phyloP scores from a whole-genome alignment of 2,797 vertebrate genomes.

The Ctenopoma kingsleyae region DNA sequence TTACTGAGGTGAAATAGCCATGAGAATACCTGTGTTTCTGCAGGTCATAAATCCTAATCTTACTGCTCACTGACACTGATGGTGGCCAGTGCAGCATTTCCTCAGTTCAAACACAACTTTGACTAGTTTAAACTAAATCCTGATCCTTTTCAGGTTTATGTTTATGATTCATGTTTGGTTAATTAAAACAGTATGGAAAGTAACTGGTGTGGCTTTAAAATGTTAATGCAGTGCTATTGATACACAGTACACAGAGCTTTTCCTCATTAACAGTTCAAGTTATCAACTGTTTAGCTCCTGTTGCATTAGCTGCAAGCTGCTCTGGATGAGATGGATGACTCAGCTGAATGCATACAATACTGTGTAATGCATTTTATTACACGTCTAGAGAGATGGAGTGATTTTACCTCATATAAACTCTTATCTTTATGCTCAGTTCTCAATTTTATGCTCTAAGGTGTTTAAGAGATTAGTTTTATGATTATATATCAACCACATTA shows the following conservation, averaged over 20 bases:
- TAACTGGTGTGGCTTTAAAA: not conserved
- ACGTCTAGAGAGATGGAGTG: not conserved
- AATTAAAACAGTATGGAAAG: not conserved
- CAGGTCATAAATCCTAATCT: constrained; percentile 64
- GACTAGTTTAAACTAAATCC: constrained; percentile 20
- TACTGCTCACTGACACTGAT: constrained; percentile 30
- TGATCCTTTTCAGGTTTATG: constrained; percentile 5
- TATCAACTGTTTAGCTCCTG: not conserved
- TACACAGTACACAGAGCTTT: no score
- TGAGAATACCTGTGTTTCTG: constrained; percentile 49
- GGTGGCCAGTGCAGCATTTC: constrained; percentile 27
- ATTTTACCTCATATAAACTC: constrained; percentile 12
- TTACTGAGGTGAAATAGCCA: constrained; percentile 61
- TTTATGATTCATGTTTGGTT: not conserved
- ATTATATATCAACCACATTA: constrained; percentile 22
- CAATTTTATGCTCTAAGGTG: constrained; percentile 4
- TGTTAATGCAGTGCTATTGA: not conserved
- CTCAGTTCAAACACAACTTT: constrained; percentile 14
- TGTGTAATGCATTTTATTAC: not conserved
- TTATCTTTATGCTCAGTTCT: not conserved
- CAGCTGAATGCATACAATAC: constrained; percentile 4
- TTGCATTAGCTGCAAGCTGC: constrained; percentile 5
- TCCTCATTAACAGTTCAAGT: constrained; percentile 7
- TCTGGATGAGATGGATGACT: constrained; percentile 5
- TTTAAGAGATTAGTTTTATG: constrained; percentile 19